Base-by-base conservation (phyloP, 2,113 vertebrate genomes). In the Sander lucioperca region DNA sequence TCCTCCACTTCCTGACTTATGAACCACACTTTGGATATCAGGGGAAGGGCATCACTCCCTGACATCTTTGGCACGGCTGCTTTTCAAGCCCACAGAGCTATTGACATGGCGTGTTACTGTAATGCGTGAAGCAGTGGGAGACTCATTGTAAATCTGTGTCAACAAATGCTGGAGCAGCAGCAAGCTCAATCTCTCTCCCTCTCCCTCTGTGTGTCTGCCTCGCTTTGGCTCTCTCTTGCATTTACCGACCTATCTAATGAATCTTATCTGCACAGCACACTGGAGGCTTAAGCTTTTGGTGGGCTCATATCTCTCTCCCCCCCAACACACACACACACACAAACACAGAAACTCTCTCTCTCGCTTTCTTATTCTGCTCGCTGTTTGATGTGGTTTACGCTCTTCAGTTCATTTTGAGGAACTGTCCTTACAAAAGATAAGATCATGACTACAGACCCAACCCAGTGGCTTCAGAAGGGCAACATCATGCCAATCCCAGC, bases 241-340 rank as follows among this genome's bases (percentile, higher is more conserved):
- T 94, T 93, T 90, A 78, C 88, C 80, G 79, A 91, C 89, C 89
- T 92, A 93, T 94, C 94, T 92, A 94, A 92, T 93, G 89, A 93
- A 94, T 94, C 91, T 94, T 95, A 93, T 94, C 93, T 91, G 81
- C 86, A 70, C 80, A 84, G 86, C 91, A 93, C 90, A 93, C 92
- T 81, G 88, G 87, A 92, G 90, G 92, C 89, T 94, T 92, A 92
- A 89, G 93, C 91, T 85, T 92, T 84, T 91, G 89, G 90, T 93
- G 90, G 90, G 82, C 90, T 89, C 85, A 86, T 81, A 84, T 88
- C 87, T 80, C 87, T 77, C 74, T 77, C 73, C 63, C 86, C 68
- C 87, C 82, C 86, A 85, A 56, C 50, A 15, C 62, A 51, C 81
- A 71, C 76, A 68, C 59, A 71, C 79, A 79, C 59, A 71, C 66